Evolutionary conservation across 2,888 invertebrate species (phyloP).

Genomic region (Globia sparganii): DNA sequence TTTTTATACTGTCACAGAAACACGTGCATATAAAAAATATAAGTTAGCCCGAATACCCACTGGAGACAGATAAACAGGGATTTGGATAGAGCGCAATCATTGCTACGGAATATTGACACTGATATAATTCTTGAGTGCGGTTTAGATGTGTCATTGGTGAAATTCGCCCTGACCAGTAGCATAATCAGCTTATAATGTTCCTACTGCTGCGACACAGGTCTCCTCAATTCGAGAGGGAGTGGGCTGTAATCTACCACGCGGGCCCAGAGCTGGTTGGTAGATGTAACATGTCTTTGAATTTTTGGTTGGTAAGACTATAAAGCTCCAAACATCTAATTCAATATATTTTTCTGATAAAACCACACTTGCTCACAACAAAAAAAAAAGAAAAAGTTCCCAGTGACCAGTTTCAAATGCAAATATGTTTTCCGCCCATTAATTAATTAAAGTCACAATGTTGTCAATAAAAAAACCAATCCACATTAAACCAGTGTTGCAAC

Average conservation of each 20-base stretch:
- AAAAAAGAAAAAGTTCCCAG: slow-evolving; percentile 8
- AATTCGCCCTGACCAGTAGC: not conserved
- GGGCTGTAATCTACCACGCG: not conserved
- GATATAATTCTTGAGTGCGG: not conserved
- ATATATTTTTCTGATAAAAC: not conserved
- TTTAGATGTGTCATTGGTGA: not conserved
- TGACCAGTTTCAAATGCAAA: slow-evolving; percentile 24
- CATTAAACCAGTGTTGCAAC: slow-evolving; percentile 64
- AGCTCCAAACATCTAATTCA: not conserved
- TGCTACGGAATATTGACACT: too few relatives aligned
- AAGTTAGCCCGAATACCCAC: not conserved
- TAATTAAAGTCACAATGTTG: slow-evolving; percentile 30
- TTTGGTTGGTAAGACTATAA: too few relatives aligned
- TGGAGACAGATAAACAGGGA: too few relatives aligned
- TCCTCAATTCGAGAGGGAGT: not conserved
- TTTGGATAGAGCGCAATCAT: too few relatives aligned
- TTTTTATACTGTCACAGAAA: not conserved
- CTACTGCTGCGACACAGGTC: not conserved
- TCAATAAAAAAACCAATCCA: slow-evolving; percentile 61
- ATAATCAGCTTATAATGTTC: not conserved
- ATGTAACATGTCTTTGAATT: too few relatives aligned
- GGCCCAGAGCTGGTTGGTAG: too few relatives aligned
- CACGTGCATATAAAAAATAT: not conserved
- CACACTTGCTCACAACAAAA: not conserved
- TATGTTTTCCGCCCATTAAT: slow-evolving; percentile 20